Evolutionary conservation across 1,140 invertebrate species (phyloP), one percentile per base, ranked within the genome.

Genomic region (Eriosoma lanigerum): DNA sequence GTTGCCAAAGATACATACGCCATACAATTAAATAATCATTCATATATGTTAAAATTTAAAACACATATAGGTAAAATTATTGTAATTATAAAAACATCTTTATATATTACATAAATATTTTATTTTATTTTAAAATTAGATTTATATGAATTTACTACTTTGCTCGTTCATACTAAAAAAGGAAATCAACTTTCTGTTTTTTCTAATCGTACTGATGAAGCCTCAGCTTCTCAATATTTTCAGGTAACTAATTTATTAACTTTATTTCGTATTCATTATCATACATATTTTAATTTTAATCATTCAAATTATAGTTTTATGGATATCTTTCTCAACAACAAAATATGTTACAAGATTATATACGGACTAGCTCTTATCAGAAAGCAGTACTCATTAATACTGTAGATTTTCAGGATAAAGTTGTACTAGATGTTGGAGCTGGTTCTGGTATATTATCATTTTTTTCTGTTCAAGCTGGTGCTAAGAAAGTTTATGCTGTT

Each of bases 261-360:
- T 32, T 73, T 66, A 26, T 44, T 15, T 76, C 24, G 15, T 75
- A 81, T 72, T 29, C 48, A 64, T 48, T 58, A 10, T 32, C 24
- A 52, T 81, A 38, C 3, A 58, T 80, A 29, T 82, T 82, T 82
- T 81, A 83, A 80, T 83, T 32, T n/a, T n/a, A n/a, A n/a, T n/a
- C n/a, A n/a, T n/a, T n/a, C n/a, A n/a, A n/a, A n/a, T n/a, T 96
- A 84, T 92, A 99, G 89, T 99, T 99, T 87, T 99, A 99, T 87
- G 96, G 97, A 78, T 99, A 98, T 88, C 87, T 99, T 78, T 98
- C 96, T 66, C 98, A 99, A 86, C 98, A 99, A 87, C 98, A 99
- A 87, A 99, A 99, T 85, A 99, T 99, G 98, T 96, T 99, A 94
- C 94, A 96, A 88, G 98, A 99, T 87, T 99, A 98, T 86, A 96